A percentile compares a stretch with the other conserved stretches of the same genome.
phyloP scores from a whole-genome alignment of 2,113 vertebrate species.

The Salvelinus alpinus region DNA sequence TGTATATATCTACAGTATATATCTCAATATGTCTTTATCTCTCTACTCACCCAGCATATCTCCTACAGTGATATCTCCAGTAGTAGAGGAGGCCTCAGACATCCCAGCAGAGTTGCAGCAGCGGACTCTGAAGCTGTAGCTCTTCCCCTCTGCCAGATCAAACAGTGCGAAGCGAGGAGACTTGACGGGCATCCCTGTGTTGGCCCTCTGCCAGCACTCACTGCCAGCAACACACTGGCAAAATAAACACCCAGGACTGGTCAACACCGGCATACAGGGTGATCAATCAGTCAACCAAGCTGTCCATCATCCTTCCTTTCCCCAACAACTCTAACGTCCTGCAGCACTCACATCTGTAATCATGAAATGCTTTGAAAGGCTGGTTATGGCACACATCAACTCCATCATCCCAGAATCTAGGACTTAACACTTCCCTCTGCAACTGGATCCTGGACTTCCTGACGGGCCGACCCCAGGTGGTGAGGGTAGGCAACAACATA shows the following conservation, averaged over 20 bases:
- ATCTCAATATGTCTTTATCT: not conserved
- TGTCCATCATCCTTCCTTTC: too few species aligned
- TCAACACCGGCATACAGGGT: not conserved
- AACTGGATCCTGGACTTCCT: too few species aligned
- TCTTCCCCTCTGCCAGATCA: conserved; percentile 90
- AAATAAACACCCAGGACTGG: conserved; percentile 7
- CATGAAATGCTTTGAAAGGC: not conserved
- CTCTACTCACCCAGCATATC: conserved; percentile 87
- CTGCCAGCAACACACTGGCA: conserved; percentile 83
- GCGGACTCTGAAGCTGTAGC: conserved; percentile 95
- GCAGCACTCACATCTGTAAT: too few species aligned
- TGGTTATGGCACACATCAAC: too few species aligned
- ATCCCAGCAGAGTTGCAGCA: conserved; percentile 93
- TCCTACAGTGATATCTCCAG: conserved; percentile 81
- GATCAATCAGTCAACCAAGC: too few species aligned
- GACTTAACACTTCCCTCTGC: too few species aligned
- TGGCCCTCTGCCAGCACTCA: conserved; percentile 94
- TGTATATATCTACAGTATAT: too few species aligned
- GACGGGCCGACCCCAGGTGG: too few species aligned
- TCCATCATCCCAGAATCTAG: too few species aligned
- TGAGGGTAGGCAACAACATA: too few species aligned
- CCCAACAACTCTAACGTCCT: too few species aligned
- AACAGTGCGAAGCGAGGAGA: conserved; percentile 97
- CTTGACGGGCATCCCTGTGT: conserved; percentile 93
- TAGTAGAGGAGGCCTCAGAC: conserved; percentile 84